Evolutionary conservation across 2,797 vertebrate species (phyloP).

Genomic region (Bovichtus variegatus): DNA sequence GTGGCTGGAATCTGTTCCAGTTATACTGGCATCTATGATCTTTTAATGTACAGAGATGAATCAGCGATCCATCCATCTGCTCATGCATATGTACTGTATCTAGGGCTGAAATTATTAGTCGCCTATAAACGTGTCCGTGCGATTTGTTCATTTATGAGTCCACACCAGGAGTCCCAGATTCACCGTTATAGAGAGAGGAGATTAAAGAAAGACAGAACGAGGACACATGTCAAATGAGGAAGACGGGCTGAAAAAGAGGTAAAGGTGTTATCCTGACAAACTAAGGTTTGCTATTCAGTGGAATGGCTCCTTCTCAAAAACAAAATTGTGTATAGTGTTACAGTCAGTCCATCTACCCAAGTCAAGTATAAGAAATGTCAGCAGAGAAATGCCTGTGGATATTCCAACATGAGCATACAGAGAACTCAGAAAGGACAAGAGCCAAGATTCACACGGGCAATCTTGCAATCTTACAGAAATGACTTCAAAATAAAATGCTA

Average conservation of each 20-base stretch:
- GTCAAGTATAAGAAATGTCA: neutral
- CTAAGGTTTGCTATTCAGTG: too few relatives aligned
- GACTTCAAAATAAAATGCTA: neutral
- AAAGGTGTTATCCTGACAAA: neutral
- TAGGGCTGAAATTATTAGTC: neutral
- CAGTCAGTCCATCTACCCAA: neutral
- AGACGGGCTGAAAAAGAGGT: neutral
- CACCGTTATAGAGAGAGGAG: neutral
- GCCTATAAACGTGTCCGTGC: constrained; percentile 13
- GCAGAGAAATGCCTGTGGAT: neutral
- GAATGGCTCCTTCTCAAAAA: neutral
- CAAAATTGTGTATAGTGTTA: too few relatives aligned
- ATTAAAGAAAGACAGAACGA: neutral
- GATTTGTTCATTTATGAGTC: neutral
- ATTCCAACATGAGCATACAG: neutral
- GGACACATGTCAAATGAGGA: neutral
- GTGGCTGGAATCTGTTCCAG: neutral
- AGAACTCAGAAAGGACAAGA: neutral
- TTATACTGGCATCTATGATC: constrained; percentile 12
- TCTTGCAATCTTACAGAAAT: neutral
- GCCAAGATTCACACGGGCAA: neutral
- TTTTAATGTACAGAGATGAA: constrained; percentile 12
- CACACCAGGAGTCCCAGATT: constrained; percentile 1
- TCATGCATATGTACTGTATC: neutral
- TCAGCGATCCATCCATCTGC: constrained; percentile 5